Conservation (phyloP, 1,140 invertebrate species). For the Lamellibrachia luymesi region DNA sequence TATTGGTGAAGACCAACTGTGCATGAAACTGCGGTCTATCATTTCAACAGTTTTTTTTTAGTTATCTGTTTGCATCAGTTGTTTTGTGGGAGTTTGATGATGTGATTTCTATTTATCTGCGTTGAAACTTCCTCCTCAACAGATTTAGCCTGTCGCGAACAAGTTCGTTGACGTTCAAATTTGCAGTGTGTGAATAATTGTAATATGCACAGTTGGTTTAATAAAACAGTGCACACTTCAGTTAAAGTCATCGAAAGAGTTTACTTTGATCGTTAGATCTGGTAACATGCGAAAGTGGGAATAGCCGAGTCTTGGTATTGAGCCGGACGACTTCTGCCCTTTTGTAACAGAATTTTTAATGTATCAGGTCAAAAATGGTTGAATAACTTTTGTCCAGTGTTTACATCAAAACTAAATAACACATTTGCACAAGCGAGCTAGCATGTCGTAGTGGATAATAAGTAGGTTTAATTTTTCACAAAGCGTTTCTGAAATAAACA, state of each 20-base stretch:
- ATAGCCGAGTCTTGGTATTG: not conserved
- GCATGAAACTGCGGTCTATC: not conserved
- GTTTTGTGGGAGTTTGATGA: not conserved
- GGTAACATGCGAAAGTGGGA: not conserved
- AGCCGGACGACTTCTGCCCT: not conserved
- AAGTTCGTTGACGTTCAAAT: too few relatives aligned
- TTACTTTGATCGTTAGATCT: not conserved
- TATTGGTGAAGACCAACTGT: not conserved
- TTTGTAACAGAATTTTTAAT: not conserved
- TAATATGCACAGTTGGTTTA: not conserved
- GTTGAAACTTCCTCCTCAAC: not conserved
- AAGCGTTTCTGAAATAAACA: not conserved
- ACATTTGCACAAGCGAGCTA: not conserved
- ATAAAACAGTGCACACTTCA: not conserved
- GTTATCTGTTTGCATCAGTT: not conserved
- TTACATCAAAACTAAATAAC: not conserved
- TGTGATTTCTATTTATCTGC: not conserved
- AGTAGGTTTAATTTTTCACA: not conserved
- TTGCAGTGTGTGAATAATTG: not conserved
- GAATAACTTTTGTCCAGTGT: not conserved
- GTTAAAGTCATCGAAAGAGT: not conserved
- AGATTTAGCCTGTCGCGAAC: not conserved
- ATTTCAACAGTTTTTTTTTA: not conserved
- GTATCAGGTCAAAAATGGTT: not conserved
- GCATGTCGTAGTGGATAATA: not conserved